Conservation (phyloP, 2,888 invertebrate genomes). For the Tinea pellionella region DNA sequence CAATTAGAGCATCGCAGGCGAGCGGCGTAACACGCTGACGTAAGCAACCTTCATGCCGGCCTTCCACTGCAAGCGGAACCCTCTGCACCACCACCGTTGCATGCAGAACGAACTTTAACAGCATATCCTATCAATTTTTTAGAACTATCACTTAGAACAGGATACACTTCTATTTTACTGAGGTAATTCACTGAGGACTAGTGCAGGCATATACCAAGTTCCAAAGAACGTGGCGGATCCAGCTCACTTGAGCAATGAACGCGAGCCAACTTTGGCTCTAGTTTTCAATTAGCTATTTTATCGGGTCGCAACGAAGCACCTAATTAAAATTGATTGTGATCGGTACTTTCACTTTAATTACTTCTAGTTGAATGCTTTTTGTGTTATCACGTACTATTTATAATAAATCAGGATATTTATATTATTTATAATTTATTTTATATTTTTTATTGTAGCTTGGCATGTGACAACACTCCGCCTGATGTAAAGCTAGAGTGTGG, state of each 20-base stretch:
- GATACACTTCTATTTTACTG: neutral
- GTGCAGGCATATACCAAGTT: too few species aligned
- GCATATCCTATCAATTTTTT: neutral
- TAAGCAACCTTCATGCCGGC: conserved; percentile 53
- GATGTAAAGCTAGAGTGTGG: too few species aligned
- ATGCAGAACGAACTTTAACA: conserved; percentile 13
- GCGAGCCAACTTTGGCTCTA: too few species aligned
- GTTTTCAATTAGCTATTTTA: neutral
- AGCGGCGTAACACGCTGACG: conserved; percentile 51
- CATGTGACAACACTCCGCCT: too few species aligned
- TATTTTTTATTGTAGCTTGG: too few species aligned
- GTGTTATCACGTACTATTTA: too few species aligned
- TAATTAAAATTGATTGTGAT: neutral
- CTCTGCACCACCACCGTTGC: conserved; percentile 16
- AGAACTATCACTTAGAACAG: conserved; percentile 14
- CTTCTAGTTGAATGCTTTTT: neutral
- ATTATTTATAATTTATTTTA: too few species aligned
- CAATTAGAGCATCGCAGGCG: conserved; percentile 56
- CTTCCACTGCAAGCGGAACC: neutral
- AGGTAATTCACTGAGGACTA: too few species aligned
- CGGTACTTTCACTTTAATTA: neutral
- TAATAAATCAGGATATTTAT: too few species aligned
- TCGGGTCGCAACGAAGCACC: neutral
- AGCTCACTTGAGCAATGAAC: too few species aligned
- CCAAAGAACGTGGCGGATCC: too few species aligned